Base-by-base conservation (phyloP, 2,888 invertebrate genomes). In the Megamerina dolium region DNA sequence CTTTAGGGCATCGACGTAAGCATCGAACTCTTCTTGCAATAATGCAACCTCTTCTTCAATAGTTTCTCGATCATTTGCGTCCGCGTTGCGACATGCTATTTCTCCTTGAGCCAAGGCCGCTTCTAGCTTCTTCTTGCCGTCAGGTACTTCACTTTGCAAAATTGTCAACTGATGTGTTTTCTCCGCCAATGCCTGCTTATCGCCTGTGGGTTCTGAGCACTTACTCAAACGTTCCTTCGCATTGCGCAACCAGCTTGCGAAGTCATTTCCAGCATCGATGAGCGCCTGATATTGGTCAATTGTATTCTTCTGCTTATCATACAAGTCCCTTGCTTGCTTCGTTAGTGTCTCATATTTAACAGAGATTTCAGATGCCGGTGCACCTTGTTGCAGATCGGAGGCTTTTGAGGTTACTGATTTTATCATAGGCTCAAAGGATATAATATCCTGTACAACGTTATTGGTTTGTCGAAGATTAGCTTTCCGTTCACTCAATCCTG, bases 381-480 rank as follows among this genome's bases (percentile, higher is more conserved):
- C 87, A 48, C 87, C 88, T 73, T 91, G 89, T 73, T 87, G 87
- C 56, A 94, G 75, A 73, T 91, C 91, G 57, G 89, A 90, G 50
- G 93, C 94, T 75, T 94, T 95, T 40, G 86, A 87, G 42, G 90
- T 85, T 30, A 94, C 91, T 32, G 93, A 93, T 69, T 93, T 92
- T 59, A 95, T 92, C 89, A 95, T 93, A 38, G 94, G 94, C 70
- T 95, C 93, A 73, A 94, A 92, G 40, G 93, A 90, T 54, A 92
- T 90, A 64, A 95, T 94, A 73, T 96, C 95, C 74, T 94, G 93
- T 32, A 94, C 91, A 63, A 94, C 89, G 69, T 89, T 91, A 73
- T 91, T 90, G 44, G 92, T 92, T 74, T 90, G 88, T 54, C 92
- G 79, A 34, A 93, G 77, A 59, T 85, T 88, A 5, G 91, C 91